Base-by-base conservation (phyloP, 2,113 vertebrate species). In the Hemichromis elongatus region DNA sequence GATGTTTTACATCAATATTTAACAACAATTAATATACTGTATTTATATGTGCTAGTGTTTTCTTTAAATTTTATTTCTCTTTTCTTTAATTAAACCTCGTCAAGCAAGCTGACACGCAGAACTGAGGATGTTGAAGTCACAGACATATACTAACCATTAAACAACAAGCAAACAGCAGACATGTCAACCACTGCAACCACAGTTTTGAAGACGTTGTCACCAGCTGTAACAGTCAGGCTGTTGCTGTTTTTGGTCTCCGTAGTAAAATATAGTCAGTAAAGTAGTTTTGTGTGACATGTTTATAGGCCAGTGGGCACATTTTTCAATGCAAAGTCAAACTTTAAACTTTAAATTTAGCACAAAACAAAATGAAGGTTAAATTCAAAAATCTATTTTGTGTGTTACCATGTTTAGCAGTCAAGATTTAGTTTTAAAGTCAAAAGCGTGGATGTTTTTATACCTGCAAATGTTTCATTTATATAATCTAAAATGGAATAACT, bases 381-480 rank as follows among this genome's bases (percentile, higher is more conserved):
- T 70, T 0, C 16, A 73, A 0, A 47, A 16, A 24, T 28, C 21
- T 47, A 24, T 26, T 50, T 5, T 28, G 40, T 18, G 16, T 19
- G 4, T 28, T 19, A 11, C 24, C 24, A 75, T 3, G 0, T 11
- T 10, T 0, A 0, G 9, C 18, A 8, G 18, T 75, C 28, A 2
- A 52, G 30, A n/a, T 52, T 19, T 52, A 47, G 52, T 50, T 28
- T 52, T 75, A 33, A 75, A 19, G 2, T 52, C 6, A 0, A 5
- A 75, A 52, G 14, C 0, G 7, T 1, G 0, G 16, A 30, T 18
- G 30, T 50, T 73, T 73, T 10, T 11, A 52, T 10, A 75, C 6
- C 4, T 33, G 9, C 70, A 50, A 30, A 30, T 75, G 70, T 12
- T 50, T 75, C 6, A 75, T 52, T 52, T 33, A n/a, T n/a, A 11